Evolutionary conservation across 2,113 vertebrate species (phyloP), one percentile per base, ranked within the genome.

Genomic region (Cyprinodon tularosa): DNA sequence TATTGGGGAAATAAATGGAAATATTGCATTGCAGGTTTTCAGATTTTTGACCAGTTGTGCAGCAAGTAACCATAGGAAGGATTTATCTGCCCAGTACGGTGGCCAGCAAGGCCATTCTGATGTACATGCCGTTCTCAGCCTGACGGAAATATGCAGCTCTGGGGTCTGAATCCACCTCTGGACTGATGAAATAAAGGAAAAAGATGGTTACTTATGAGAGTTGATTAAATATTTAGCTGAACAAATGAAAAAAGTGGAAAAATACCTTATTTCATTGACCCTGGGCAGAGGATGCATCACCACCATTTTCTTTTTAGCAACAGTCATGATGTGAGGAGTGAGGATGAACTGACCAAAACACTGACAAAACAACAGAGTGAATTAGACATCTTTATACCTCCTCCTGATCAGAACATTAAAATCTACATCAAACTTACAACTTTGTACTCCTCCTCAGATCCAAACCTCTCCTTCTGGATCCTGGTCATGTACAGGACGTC

Each of bases 251-350:
- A 57, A 57, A 29, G 29, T 1, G n/a, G 15, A 5, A 20, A 1
- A n/a, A 62, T 76, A 98, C 98, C 98, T 99, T 87, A 99, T 98
- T 91, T 99, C 98, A 1, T 98, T 99, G 90, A 99, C 96, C 0
- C 98, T 94, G 5, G 98, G 98, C 88, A 99, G 91, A 0, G 97
- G 98, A 76, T 99, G 98, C 98, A 99, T 98, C 86, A 98, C 98
- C 20, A 99, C 98, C 98, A 99, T 99, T 95, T 96, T 99, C 87
- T 95, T 96, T 90, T 98, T 98, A 82, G 97, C 98, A 6, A 94
- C 94, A 0, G 97, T 99, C 98, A 99, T 99, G 92, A 97, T 99
- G 93, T 98, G 98, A 9, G 98, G 98, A 0, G 97, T 98, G 85
- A 99, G 95, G 84, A 99, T 95, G 82, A 97, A 99, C 93, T 98